phyloP scores from a whole-genome alignment of 2,888 invertebrate genomes.

The Hydriomena furcata region DNA sequence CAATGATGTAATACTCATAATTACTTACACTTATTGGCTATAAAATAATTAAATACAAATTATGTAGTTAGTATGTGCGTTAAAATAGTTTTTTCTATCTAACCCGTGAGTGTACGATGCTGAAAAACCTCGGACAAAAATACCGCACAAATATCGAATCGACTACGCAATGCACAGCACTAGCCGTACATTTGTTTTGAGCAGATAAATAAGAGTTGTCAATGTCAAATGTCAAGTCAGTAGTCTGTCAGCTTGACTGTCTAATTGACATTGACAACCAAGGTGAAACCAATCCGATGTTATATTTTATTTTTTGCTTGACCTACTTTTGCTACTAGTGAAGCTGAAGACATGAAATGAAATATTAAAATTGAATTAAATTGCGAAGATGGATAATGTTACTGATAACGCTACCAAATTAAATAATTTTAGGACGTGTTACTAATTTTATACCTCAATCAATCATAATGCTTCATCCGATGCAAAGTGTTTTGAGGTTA shows the following conservation, averaged over 20 bases:
- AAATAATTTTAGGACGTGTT: constrained; percentile 5
- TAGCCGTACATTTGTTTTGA: neutral
- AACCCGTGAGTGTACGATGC: neutral
- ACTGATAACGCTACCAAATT: neutral
- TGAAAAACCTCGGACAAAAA: neutral
- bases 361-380: neutral
- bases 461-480: constrained; percentile 55
- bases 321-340: too few relatives aligned
- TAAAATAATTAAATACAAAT: neutral
- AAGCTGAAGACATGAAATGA: too few relatives aligned
- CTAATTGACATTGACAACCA: too few relatives aligned
- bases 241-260: neutral
- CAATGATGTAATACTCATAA: neutral
- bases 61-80: neutral
- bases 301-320: neutral
- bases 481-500: constrained; percentile 71
- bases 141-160: neutral
- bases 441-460: constrained; percentile 19
- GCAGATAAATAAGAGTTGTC: neutral
- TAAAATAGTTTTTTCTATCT: neutral
- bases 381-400: neutral
- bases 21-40: neutral
- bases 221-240: neutral
- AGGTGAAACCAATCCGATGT: too few relatives aligned
- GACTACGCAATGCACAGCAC: neutral